Conservation (phyloP, 1,140 invertebrate genomes). For the Neelides sp. region DNA sequence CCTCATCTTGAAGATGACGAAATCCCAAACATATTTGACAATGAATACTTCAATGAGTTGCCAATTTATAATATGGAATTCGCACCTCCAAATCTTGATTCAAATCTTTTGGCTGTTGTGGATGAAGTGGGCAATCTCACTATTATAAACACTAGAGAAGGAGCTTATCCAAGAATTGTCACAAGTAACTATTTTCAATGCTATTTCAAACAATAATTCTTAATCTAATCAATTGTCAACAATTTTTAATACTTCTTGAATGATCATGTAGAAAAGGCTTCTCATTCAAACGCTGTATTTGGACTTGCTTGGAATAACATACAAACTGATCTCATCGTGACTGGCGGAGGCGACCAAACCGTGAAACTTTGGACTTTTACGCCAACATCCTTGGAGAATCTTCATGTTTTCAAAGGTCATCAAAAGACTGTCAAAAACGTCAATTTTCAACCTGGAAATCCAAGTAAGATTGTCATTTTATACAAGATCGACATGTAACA, state of each 20-base stretch:
- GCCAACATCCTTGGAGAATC: not conserved
- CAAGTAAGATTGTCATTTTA: not conserved
- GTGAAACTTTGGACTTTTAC: slow-evolving; percentile 11
- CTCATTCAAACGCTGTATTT: slow-evolving; percentile 8
- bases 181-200: not conserved
- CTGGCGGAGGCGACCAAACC: not conserved
- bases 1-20: no score
- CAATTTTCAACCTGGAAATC: not conserved
- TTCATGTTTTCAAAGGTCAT: not conserved
- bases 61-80: slow-evolving; percentile 13
- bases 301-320: not conserved
- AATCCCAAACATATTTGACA: no score
- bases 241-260: not conserved
- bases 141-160: not conserved
- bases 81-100: not conserved
- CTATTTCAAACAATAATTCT: not conserved
- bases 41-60: not conserved
- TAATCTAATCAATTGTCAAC: not conserved
- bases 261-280: not conserved
- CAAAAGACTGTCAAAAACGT: slow-evolving; percentile 2
- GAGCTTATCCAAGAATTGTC: not conserved
- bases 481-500: not conserved
- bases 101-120: slow-evolving; percentile 3
- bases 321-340: not conserved
- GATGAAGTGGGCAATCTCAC: slow-evolving; percentile 1